phyloP scores from a whole-genome alignment of 2,888 invertebrate genomes.

The Leptinotarsa peninsularis region DNA sequence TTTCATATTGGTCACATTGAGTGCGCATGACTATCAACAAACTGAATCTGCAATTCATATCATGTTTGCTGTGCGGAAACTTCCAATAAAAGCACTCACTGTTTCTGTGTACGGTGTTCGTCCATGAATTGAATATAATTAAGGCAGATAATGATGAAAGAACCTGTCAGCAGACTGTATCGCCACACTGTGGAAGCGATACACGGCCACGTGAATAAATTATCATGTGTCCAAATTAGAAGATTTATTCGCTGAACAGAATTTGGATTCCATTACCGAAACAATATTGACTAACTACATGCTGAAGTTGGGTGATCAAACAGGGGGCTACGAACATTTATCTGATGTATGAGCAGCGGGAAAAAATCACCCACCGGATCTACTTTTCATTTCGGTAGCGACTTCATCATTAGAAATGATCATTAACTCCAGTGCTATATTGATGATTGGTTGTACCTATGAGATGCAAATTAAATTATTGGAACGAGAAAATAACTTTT shows the following conservation, averaged over 20 bases:
- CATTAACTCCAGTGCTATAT: too few relatives aligned
- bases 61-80: background rate
- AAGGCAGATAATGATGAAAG: conserved; percentile 6
- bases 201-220: conserved; percentile 22
- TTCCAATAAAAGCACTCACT: background rate
- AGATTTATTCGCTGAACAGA: conserved; percentile 7
- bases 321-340: background rate
- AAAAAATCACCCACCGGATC: too few relatives aligned
- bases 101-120: background rate
- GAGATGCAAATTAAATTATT: too few relatives aligned
- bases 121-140: conserved; percentile 3
- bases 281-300: conserved; percentile 1
- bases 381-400: too few relatives aligned
- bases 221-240: conserved; percentile 36
- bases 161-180: conserved; percentile 3
- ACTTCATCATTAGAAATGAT: too few relatives aligned
- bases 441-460: too few relatives aligned
- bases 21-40: too few relatives aligned
- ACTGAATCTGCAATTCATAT: background rate
- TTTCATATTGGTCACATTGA: too few relatives aligned
- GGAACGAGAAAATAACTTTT: too few relatives aligned
- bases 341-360: background rate
- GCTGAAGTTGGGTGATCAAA: background rate
- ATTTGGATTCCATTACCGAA: conserved; percentile 13
- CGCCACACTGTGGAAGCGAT: background rate